Evolutionary conservation across 2,888 invertebrate species (phyloP).

Genomic region (Clistopyga incitator): DNA sequence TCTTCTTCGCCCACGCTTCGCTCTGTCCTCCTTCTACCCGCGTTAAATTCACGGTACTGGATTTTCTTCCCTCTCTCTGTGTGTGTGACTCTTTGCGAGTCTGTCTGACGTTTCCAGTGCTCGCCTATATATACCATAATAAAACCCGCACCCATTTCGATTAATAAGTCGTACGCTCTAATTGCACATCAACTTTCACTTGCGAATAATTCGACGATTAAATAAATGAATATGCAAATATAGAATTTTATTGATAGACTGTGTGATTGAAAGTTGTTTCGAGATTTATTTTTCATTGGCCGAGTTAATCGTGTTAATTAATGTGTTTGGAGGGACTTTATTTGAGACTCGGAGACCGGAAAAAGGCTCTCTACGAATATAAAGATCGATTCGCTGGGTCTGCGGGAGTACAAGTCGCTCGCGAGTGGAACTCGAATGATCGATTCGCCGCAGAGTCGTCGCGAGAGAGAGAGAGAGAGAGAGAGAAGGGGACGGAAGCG

Average conservation of each 20-base stretch:
- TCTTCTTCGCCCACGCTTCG: conserved; percentile 53
- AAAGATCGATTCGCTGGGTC: conserved; percentile 39
- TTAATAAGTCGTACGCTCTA: conserved; percentile 53
- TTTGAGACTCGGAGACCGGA: conserved; percentile 9
- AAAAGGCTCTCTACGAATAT: conserved; percentile 19
- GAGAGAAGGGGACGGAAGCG: conserved; percentile 26
- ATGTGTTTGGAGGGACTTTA: conserved; percentile 35
- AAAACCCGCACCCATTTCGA: conserved; percentile 45
- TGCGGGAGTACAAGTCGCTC: conserved; percentile 45
- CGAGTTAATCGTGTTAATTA: conserved; percentile 23
- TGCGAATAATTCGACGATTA: conserved; percentile 26
- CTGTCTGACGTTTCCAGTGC: conserved; percentile 14
- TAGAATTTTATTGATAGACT: conserved; percentile 28
- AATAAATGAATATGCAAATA: conserved; percentile 42
- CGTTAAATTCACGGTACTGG: conserved; percentile 17
- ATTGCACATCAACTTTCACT: conserved; percentile 44
- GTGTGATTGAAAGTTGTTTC: conserved; percentile 43
- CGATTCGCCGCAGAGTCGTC: conserved; percentile 48
- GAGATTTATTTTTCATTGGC: conserved; percentile 8
- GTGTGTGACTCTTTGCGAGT: conserved; percentile 5
- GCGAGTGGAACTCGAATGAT: conserved; percentile 51
- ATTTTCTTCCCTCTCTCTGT: conserved; percentile 9
- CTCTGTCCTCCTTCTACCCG: conserved; percentile 11
- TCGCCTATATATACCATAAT: conserved; percentile 24
- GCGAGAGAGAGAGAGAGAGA: conserved; percentile 8